phyloP scores from a whole-genome alignment of 2,113 vertebrate species.

The Octodon degus region DNA sequence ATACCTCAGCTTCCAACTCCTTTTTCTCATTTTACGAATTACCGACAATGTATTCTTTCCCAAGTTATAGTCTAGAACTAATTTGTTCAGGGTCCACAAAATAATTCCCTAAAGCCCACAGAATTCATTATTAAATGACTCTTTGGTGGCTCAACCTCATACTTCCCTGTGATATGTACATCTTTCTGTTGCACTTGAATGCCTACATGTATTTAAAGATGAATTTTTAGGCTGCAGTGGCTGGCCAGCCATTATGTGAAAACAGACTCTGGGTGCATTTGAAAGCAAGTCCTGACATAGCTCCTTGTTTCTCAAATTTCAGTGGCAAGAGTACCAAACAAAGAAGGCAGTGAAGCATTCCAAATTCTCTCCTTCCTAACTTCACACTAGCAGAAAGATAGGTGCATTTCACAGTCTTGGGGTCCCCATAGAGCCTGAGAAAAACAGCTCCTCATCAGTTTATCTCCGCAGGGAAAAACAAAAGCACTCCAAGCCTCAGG shows the following conservation, averaged over 20 bases:
- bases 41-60: not conserved
- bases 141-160: not conserved
- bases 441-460: not conserved
- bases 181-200: not conserved
- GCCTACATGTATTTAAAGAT: not conserved
- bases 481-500: not conserved
- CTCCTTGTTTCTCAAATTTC: not conserved
- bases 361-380: not conserved
- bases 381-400: not conserved
- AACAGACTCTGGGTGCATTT: not conserved
- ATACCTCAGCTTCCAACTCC: not conserved
- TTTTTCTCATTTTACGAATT: not conserved
- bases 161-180: not conserved
- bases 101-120: not conserved
- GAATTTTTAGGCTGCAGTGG: not conserved
- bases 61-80: not conserved
- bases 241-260: not conserved
- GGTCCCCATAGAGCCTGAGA: not conserved
- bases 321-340: not conserved
- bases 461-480: not conserved
- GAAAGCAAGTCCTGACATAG: not conserved
- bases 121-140: not conserved
- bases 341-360: not conserved
- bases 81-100: constrained; percentile 9
- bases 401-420: not conserved